Conservation (phyloP, 2,113 vertebrate genomes). For the Nycticebus coucang region DNA sequence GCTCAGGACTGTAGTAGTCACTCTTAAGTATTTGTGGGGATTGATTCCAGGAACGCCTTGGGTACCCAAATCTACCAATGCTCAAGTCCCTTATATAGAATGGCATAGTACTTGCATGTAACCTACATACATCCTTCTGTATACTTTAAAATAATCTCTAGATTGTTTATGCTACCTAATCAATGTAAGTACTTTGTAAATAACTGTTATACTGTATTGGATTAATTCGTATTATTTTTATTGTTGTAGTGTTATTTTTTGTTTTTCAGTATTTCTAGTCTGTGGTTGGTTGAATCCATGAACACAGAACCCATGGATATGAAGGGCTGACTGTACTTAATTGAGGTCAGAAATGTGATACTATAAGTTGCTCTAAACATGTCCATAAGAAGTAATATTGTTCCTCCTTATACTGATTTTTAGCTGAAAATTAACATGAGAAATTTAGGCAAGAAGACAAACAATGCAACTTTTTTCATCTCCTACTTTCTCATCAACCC, state of each 20-base stretch:
- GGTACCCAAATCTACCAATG: neutral
- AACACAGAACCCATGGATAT: neutral
- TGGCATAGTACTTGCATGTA: neutral
- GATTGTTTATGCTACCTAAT: neutral
- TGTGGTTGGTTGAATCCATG: neutral
- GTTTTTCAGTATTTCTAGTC: neutral
- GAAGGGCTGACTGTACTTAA: neutral
- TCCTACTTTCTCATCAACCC: neutral
- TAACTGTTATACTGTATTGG: neutral
- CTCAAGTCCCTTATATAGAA: neutral
- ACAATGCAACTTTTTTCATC: neutral
- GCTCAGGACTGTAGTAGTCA: neutral
- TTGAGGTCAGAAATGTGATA: neutral
- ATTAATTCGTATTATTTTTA: neutral
- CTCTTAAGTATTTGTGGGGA: neutral
- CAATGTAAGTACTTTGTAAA: neutral
- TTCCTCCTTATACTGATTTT: neutral
- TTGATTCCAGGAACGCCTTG: neutral
- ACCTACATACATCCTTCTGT: neutral
- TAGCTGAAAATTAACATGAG: neutral
- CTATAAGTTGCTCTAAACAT: neutral
- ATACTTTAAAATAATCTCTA: neutral
- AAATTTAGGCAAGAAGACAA: constrained; percentile 21
- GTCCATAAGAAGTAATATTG: neutral
- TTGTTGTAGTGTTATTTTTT: neutral